Percentiles rank a stretch among this genome's conserved stretches.
phyloP scores from a whole-genome alignment of 2,113 vertebrate species.

The Struthidea cinerea region DNA sequence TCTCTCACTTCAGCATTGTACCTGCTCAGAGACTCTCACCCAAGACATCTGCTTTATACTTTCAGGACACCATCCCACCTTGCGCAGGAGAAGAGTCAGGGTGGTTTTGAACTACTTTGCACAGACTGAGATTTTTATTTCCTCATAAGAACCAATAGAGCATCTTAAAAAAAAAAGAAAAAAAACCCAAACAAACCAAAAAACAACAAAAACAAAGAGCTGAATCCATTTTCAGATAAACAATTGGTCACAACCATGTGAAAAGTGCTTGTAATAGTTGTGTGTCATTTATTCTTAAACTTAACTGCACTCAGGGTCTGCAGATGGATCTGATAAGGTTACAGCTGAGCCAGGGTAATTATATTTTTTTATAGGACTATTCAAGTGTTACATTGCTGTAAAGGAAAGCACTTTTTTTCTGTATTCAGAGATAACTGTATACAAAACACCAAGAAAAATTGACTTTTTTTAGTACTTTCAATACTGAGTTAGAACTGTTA shows the following conservation, averaged over 20 bases:
- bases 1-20: not conserved
- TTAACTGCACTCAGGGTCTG: not conserved
- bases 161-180: not conserved
- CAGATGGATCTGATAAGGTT: not conserved
- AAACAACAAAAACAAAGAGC: not conserved
- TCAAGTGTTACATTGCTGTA: not conserved
- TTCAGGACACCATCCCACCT: not conserved
- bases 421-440: not conserved
- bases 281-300: not conserved
- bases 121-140: not conserved
- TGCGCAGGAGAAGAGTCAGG: not conserved
- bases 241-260: not conserved
- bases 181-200: no score
- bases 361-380: not conserved
- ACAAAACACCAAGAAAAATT: not conserved
- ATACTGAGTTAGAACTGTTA: not conserved
- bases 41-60: not conserved
- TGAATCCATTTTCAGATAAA: not conserved
- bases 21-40: not conserved
- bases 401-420: not conserved
- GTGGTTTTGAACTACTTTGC: not conserved
- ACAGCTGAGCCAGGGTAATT: not conserved
- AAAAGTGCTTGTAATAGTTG: not conserved
- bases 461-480: not conserved
- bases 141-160: not conserved